Percentiles rank a stretch among this genome's conserved stretches.
phyloP scores from a whole-genome alignment of 2,797 vertebrate genomes.

The Mycteria americana region DNA sequence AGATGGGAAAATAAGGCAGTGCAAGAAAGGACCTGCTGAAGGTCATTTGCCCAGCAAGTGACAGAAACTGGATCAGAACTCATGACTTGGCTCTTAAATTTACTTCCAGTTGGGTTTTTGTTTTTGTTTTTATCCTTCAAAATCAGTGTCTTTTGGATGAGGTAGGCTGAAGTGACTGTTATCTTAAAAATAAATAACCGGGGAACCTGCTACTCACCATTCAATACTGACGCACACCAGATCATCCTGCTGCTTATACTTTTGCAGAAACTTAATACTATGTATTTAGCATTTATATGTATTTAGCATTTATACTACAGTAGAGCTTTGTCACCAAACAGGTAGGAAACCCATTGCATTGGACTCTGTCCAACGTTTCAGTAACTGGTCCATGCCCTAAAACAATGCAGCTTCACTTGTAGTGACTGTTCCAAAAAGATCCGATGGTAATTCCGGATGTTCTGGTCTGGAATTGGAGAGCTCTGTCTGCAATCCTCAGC shows the following conservation, averaged over 20 bases:
- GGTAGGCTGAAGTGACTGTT: neutral
- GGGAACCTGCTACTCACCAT: neutral
- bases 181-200: neutral
- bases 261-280: neutral
- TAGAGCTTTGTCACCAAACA: neutral
- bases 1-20: neutral
- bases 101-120: neutral
- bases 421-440: neutral
- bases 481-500: neutral
- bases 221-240: neutral
- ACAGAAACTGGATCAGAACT: neutral
- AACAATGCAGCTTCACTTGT: neutral
- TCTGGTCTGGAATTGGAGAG: neutral
- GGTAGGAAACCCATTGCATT: neutral
- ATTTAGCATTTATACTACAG: neutral
- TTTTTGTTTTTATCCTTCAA: neutral
- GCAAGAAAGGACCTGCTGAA: neutral
- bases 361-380: neutral
- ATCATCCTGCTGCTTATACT: neutral
- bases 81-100: neutral
- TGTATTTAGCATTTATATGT: neutral
- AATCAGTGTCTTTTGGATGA: neutral
- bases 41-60: neutral
- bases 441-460: rapidly evolving
- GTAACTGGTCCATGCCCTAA: neutral